Evolutionary conservation across 2,888 invertebrate species (phyloP), one percentile per base, ranked within the genome.

Genomic region (Ichneumoninae sp.): DNA sequence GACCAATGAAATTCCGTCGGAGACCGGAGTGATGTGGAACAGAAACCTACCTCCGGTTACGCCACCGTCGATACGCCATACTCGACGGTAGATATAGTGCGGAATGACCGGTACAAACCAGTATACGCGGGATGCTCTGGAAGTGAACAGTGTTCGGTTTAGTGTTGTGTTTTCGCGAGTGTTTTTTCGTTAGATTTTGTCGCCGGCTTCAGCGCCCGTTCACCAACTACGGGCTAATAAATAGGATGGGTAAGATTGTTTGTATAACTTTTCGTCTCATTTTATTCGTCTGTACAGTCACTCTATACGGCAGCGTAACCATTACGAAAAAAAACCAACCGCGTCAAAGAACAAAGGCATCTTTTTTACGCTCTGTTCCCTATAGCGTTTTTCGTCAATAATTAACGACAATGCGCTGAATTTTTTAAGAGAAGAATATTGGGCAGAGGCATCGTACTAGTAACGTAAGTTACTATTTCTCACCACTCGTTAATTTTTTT

Each of bases 1-100:
- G 22, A 66, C 36, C 16, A 19, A 22, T 40, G 36, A 33, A 66
- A 40, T 44, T 44, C 66, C 40, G 66, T 66, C 66, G 66, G 40
- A 3, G 1, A 36, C 3, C 19, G 26, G 40, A 6, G 66, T 10
- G 10, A 19, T 22, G 0, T n/a, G 3, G 36, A 44, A 66, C 16
- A 63, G 66, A 40, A 7, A n/a, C 19, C 66, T 66, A 40, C 30
- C 3, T 13, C 22, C 2, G 26, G 4, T 19, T 22, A n/a, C 40
- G 19, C 40, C n/a, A 66, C 66, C 19, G 40, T 63, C 63, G 63
- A 33, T 33, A 63, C 63, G 33, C 33, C 30, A 16, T n/a, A n/a
- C 33, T 30, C 63, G 30, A 63, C 63, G 16, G 63, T 30, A 33
- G 63, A 63, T 63, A 63, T 33, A 63, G 30, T 3, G 10, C 3